Conservation (phyloP, 2,113 vertebrate species). For the Esox niger region DNA sequence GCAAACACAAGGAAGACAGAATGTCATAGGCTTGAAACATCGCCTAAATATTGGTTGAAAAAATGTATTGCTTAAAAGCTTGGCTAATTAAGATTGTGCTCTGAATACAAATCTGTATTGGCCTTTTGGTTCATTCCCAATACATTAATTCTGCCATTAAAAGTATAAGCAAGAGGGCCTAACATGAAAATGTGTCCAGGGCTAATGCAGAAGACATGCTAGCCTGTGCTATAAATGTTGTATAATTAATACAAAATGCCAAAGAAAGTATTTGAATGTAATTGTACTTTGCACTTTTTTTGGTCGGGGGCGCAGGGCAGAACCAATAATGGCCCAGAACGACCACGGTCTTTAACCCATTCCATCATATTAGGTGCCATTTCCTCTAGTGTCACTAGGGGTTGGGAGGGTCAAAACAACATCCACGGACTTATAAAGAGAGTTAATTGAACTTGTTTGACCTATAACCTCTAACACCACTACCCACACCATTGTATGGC, state of each 20-base stretch:
- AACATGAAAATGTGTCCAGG: too few species aligned
- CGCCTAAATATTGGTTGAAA: too few species aligned
- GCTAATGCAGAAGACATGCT: too few species aligned
- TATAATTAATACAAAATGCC: too few species aligned
- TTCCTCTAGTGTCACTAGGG: conserved; percentile 31
- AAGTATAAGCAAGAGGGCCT: too few species aligned
- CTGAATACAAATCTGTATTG: too few species aligned
- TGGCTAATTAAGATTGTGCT: neutral
- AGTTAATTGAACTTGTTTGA: conserved; percentile 65
- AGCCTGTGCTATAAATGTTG: too few species aligned
- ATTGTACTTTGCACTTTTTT: too few species aligned
- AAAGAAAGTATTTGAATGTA: too few species aligned
- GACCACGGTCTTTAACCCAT: conserved; percentile 3
- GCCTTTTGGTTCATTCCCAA: too few species aligned
- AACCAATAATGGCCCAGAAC: neutral
- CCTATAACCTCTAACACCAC: conserved; percentile 42
- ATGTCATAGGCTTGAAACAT: neutral
- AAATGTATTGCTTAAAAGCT: neutral
- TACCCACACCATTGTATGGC: conserved; percentile 30
- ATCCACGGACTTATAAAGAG: conserved; percentile 55
- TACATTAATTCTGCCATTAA: too few species aligned
- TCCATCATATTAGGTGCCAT: conserved; percentile 20
- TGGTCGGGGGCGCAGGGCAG: too few species aligned
- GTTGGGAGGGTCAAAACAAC: conserved; percentile 58
- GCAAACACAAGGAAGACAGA: neutral